These are phyloP conservation scores for Phaetusa simplex DNA, from an alignment of 2,113 vertebrate species.

Conservation along the genomic window DNA sequence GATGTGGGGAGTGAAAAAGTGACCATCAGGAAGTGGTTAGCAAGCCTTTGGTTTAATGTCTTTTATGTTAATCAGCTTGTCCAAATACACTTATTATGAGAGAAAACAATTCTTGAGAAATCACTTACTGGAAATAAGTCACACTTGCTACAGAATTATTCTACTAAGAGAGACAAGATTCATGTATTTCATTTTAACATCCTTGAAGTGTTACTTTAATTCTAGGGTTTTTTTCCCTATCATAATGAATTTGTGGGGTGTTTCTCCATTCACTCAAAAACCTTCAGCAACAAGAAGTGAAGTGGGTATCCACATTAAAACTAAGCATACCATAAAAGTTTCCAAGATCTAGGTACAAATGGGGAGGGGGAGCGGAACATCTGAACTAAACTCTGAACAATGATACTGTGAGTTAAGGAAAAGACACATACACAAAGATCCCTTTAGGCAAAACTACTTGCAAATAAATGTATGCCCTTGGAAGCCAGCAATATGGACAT, in stretches of 20 bases:
- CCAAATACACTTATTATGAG: not conserved
- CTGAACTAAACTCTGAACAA: not conserved
- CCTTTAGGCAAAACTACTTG: not conserved
- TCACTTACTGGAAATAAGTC: not conserved
- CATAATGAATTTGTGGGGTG: not conserved
- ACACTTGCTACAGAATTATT: not conserved
- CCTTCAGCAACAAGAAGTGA: not conserved
- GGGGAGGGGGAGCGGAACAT: fast-evolving
- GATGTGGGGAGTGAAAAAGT: not conserved
- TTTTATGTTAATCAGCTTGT: not conserved
- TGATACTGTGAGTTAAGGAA: not conserved
- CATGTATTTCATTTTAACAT: not conserved
- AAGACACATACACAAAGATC: not conserved
- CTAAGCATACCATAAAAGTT: not conserved
- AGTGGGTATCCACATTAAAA: not conserved
- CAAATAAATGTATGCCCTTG: not conserved
- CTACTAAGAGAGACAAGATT: not conserved
- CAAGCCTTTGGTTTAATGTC: not conserved
- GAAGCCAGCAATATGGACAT: not conserved
- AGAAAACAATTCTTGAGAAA: not conserved
- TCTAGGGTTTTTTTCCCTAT: not conserved
- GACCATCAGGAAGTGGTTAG: not conserved
- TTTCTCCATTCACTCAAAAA: not conserved
- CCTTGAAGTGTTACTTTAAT: not conserved
- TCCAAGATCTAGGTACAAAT: not conserved